Conservation (phyloP, 2,888 invertebrate genomes). For the Philhelius pedissequus region DNA sequence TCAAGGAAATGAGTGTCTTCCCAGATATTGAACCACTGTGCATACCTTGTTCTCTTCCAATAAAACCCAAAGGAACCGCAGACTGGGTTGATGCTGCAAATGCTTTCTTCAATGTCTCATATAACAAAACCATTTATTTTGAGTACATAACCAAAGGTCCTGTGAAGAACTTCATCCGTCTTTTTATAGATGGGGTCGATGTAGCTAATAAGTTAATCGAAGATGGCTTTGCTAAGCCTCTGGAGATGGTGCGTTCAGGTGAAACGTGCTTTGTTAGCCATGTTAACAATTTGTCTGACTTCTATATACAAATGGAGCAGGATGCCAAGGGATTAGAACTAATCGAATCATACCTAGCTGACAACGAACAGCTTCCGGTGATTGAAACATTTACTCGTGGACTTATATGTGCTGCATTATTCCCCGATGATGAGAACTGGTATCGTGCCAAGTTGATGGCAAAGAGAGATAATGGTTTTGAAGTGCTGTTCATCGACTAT, state of each 20-base stretch:
- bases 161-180: slow-evolving; percentile 81
- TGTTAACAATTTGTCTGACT: slow-evolving; percentile 86
- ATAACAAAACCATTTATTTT: slow-evolving; percentile 75
- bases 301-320: slow-evolving; percentile 89
- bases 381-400: slow-evolving; percentile 78
- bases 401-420: slow-evolving; percentile 83
- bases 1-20: slow-evolving; percentile 81
- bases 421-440: slow-evolving; percentile 84
- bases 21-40: slow-evolving; percentile 81
- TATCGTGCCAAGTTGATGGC: slow-evolving; percentile 84
- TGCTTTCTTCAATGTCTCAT: slow-evolving; percentile 80
- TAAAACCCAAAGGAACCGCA: slow-evolving; percentile 82
- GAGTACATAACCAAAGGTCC: slow-evolving; percentile 76
- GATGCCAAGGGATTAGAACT: slow-evolving; percentile 81
- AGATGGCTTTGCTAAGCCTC: slow-evolving; percentile 81
- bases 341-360: slow-evolving; percentile 81
- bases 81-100: slow-evolving; percentile 85
- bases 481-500: slow-evolving; percentile 85
- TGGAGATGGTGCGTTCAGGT: slow-evolving; percentile 80
- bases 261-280: slow-evolving; percentile 87
- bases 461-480: slow-evolving; percentile 81
- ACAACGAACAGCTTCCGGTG: slow-evolving; percentile 81
- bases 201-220: slow-evolving; percentile 82
- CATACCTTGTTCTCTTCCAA: slow-evolving; percentile 84
- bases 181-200: slow-evolving; percentile 82